A percentile compares a stretch with the other conserved stretches of the same genome.
These are phyloP conservation scores for Opisthocomus hoazin DNA, from an alignment of 2,113 vertebrate species.

Conservation along the genomic window DNA sequence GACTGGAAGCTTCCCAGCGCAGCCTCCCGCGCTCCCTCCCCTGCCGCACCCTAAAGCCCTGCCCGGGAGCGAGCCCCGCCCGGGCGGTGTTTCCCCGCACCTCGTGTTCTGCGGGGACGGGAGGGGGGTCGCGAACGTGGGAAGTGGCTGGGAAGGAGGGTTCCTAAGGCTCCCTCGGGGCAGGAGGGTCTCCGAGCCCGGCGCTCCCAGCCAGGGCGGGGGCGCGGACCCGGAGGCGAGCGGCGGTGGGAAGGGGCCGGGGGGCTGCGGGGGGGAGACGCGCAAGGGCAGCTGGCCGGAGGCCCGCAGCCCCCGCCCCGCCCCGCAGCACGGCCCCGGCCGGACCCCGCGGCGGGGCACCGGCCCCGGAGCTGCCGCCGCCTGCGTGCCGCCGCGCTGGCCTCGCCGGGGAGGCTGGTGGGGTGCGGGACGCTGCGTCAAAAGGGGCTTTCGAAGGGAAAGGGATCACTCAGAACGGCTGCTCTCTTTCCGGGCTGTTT, in stretches of 20 bases:
- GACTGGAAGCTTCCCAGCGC: neutral
- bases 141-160: neutral
- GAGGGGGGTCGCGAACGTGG: neutral
- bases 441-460: neutral
- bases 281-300: neutral
- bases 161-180: neutral
- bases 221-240: neutral
- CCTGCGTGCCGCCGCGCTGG: neutral
- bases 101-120: neutral
- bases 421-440: neutral
- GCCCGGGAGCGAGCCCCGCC: neutral
- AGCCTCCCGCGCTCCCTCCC: neutral
- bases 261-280: neutral
- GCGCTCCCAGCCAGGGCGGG: neutral
- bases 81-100: neutral
- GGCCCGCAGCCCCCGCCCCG: neutral
- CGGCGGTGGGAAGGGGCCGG: neutral
- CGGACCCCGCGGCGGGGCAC: neutral
- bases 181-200: neutral
- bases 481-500: neutral
- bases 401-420: neutral
- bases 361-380: too few relatives aligned
- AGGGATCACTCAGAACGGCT: neutral
- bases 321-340: neutral
- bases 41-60: neutral